Evolutionary conservation across 1,140 invertebrate genomes (phyloP).

Genomic region (Diuraphis noxia): DNA sequence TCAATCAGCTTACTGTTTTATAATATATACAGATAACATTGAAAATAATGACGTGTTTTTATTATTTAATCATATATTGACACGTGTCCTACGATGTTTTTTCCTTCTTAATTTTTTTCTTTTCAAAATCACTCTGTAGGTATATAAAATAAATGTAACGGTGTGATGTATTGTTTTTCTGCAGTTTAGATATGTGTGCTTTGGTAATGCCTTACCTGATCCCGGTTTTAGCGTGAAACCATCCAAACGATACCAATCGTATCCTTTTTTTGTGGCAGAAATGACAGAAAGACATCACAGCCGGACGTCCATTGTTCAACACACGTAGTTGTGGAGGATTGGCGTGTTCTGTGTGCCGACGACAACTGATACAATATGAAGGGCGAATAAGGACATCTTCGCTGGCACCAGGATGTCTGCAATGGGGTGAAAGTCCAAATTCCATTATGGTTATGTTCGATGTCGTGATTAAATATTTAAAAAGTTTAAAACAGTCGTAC

Average conservation of each 20-base stretch:
- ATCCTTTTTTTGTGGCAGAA: slow-evolving; percentile 23
- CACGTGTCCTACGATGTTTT: too few relatives aligned
- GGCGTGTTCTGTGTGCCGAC: neutral
- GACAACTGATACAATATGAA: neutral
- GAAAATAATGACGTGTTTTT: too few relatives aligned
- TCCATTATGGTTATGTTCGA: neutral
- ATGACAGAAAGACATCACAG: neutral
- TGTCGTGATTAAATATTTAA: neutral
- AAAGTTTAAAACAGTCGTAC: neutral
- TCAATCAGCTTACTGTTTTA: too few relatives aligned
- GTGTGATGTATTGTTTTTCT: neutral
- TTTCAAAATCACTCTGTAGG: neutral
- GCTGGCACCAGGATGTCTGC: too few relatives aligned
- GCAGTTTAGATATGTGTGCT: neutral
- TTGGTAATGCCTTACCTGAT: neutral
- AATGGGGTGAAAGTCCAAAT: neutral
- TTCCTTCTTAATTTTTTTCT: neutral
- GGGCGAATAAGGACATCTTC: neutral
- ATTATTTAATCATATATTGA: too few relatives aligned
- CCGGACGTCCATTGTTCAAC: slow-evolving; percentile 18
- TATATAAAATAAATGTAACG: neutral
- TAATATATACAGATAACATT: too few relatives aligned
- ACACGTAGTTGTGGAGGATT: neutral
- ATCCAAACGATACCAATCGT: slow-evolving; percentile 9
- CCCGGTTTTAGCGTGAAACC: neutral